Evolutionary conservation across 2,888 invertebrate species (phyloP).

Genomic region (Odontocerum albicorne): DNA sequence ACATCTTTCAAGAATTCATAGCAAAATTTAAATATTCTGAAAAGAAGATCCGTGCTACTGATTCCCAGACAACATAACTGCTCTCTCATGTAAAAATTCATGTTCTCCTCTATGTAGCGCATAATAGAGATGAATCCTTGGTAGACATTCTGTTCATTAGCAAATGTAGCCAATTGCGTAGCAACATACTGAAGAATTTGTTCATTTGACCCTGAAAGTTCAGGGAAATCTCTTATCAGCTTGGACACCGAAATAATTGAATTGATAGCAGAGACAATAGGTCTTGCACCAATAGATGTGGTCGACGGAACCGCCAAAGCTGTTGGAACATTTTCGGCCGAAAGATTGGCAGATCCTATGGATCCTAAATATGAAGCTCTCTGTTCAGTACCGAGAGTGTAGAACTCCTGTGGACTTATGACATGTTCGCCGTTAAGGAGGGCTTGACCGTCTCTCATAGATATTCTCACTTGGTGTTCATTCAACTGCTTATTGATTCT

Average conservation of each 20-base stretch:
- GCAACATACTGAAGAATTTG: constrained; percentile 39
- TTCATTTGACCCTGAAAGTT: constrained; percentile 38
- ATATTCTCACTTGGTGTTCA: constrained; percentile 52
- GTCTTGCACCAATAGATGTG: background rate
- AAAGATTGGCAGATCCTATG: constrained; percentile 45
- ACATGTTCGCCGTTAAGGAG: constrained; percentile 52
- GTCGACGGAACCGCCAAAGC: constrained; percentile 37
- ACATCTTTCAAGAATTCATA: constrained; percentile 51
- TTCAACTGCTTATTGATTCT: constrained; percentile 58
- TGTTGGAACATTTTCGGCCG: constrained; percentile 45
- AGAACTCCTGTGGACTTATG: constrained; percentile 49
- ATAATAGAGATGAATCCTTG: constrained; percentile 47
- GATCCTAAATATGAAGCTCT: constrained; percentile 46
- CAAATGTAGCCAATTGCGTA: constrained; percentile 12
- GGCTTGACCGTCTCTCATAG: constrained; percentile 52
- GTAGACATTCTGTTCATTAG: background rate
- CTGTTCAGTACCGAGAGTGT: constrained; percentile 44
- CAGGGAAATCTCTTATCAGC: constrained; percentile 19
- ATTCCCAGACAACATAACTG: constrained; percentile 45
- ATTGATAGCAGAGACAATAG: background rate
- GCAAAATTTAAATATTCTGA: constrained; percentile 50
- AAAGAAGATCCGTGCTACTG: constrained; percentile 51
- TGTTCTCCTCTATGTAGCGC: constrained; percentile 48
- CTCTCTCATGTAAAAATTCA: constrained; percentile 49
- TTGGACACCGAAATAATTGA: constrained; percentile 2